Evolutionary conservation across 2,888 invertebrate species (phyloP), one percentile per base, ranked within the genome.

Genomic region (Scaeva pyrastri): DNA sequence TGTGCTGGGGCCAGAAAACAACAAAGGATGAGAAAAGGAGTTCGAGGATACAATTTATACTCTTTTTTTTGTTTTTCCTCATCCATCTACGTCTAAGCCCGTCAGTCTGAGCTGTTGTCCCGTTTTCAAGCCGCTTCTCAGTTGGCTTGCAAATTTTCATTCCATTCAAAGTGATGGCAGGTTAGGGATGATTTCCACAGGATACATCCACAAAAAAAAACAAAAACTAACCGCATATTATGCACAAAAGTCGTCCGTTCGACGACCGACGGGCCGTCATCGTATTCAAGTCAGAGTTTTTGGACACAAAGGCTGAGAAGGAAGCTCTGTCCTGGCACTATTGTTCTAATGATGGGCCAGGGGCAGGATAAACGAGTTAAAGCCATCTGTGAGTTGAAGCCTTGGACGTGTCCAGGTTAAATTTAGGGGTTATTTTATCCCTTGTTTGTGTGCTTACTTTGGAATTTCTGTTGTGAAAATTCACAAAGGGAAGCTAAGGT

Each of bases 211-310:
- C 19, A n/a, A 58, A 41, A 50, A 41, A 58, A 66, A 80, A 66
- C 52, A 36, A 31, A n/a, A 50, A 39, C 48, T 70, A 70, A 85
- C 85, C 81, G 76, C 85, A 80, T 80, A 85, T 80, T 76, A 84
- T 80, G 75, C 62, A 56, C 66, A 80, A 75, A 72, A 81, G 77
- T 82, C 68, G n/a, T n/a, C n/a, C n/a, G n/a, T n/a, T n/a, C n/a
- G n/a, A n/a, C n/a, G n/a, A n/a, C n/a, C n/a, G n/a, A n/a, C n/a
- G n/a, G n/a, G n/a, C n/a, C n/a, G n/a, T n/a, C n/a, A n/a, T n/a
- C n/a, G 62, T 58, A 66, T 84, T 79, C 45, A 74, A 39, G 36
- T 68, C 60, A 39, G 60, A 50, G 45, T 84, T 74, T 58, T 50
- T 31, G 12, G 16, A 21, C 12, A 14, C 39, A 21, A 39, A 36